Evolutionary conservation across 2,113 vertebrate genomes (phyloP).

Genomic region (Callocephalon fimbriatum): DNA sequence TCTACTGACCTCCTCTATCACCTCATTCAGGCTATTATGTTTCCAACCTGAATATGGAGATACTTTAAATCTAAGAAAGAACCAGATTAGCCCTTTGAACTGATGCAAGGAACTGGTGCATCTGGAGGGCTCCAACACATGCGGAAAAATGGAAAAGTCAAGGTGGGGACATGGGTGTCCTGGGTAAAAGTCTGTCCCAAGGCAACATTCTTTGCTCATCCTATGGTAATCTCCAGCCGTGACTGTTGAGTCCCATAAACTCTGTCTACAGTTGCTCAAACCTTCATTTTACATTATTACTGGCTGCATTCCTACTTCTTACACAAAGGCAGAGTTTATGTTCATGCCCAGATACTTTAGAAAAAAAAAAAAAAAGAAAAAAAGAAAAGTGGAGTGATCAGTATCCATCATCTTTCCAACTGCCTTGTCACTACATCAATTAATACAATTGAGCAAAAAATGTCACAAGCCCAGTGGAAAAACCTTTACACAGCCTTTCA

Average conservation of each 20-base stretch:
- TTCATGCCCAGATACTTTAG: conserved; percentile 71
- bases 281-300: neutral
- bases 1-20: neutral
- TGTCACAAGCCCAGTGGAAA: conserved; percentile 83
- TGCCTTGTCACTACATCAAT: conserved; percentile 90
- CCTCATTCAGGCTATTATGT: neutral
- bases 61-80: neutral
- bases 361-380: neutral
- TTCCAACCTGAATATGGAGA: neutral
- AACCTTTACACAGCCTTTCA: conserved; percentile 86
- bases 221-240: neutral
- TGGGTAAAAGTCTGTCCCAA: neutral
- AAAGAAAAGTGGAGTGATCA: conserved; percentile 86
- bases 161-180: no score
- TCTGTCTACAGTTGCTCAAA: neutral
- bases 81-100: neutral
- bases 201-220: neutral
- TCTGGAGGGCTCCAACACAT: neutral
- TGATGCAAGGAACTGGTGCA: neutral
- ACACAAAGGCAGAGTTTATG: conserved; percentile 70
- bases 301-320: neutral
- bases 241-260: neutral
- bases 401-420: conserved; percentile 92
- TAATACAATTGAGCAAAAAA: conserved; percentile 91
- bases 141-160: neutral